Evolutionary conservation across 2,113 vertebrate species (phyloP).

Genomic region (Lota lota): DNA sequence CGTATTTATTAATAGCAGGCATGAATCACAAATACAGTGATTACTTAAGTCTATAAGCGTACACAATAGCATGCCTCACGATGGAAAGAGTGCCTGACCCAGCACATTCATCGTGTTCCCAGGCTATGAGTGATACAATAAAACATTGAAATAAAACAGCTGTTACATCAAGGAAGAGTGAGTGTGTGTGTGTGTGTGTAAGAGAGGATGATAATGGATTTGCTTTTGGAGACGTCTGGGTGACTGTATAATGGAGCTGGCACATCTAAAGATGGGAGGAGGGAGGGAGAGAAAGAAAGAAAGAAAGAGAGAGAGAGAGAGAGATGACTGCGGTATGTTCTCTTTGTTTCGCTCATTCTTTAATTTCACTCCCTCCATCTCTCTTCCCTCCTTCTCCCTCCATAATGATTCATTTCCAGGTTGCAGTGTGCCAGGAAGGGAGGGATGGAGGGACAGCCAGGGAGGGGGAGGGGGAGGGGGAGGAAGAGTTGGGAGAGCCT

Average conservation of each 20-base stretch:
- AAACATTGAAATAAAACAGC: no score
- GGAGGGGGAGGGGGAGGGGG: conserved; percentile 14
- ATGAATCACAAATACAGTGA: no score
- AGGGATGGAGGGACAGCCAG: conserved; percentile 51
- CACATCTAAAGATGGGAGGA: no score
- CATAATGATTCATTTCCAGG: conserved; percentile 2
- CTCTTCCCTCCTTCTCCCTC: neutral
- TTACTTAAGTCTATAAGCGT: no score
- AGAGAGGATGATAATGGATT: neutral
- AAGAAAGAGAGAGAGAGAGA: neutral
- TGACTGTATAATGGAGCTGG: no score
- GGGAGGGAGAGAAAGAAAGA: no score
- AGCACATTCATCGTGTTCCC: no score
- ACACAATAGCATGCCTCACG: no score
- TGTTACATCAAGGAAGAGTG: neutral
- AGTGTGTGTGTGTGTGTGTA: neutral
- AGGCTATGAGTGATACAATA: no score
- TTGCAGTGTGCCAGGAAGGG: conserved; percentile 38
- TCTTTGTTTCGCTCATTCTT: neutral
- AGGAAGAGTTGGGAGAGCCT: conserved; percentile 31
- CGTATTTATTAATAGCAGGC: no score
- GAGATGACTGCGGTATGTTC: neutral
- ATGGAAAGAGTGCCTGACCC: no score
- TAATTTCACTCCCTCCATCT: neutral
- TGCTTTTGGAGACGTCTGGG: no score